Evolutionary conservation across 2,113 vertebrate species (phyloP).

Genomic region (Amphiprion percula): DNA sequence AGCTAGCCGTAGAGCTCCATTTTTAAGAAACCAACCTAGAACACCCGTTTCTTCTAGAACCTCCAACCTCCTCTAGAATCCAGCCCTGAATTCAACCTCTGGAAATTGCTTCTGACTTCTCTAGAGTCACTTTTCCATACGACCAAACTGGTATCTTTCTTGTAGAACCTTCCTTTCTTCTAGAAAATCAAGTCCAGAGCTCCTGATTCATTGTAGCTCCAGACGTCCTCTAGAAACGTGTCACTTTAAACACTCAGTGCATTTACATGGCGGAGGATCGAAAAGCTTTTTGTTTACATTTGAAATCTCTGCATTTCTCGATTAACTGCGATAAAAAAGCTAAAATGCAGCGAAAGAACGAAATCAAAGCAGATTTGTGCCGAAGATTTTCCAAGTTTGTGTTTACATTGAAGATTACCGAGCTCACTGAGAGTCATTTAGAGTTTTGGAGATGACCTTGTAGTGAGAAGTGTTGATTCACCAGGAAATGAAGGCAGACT

Average conservation of each 20-base stretch:
- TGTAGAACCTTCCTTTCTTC: neutral
- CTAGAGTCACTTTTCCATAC: too few species aligned
- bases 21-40: too few species aligned
- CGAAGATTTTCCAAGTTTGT: conserved; percentile 7
- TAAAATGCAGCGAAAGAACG: neutral
- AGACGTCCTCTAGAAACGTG: conserved; percentile 5
- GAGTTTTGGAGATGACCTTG: neutral
- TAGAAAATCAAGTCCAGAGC: neutral
- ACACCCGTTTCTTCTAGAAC: too few species aligned
- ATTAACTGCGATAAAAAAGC: neutral
- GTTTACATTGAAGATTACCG: conserved; percentile 38
- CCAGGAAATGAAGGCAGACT: conserved; percentile 3
- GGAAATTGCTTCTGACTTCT: too few species aligned
- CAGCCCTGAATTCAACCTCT: too few species aligned
- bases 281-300: conserved; percentile 30
- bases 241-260: conserved; percentile 59
- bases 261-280: conserved; percentile 74
- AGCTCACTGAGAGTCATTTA: neutral
- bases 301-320: conserved; percentile 8
- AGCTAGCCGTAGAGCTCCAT: too few species aligned
- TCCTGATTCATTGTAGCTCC: neutral
- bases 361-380: neutral
- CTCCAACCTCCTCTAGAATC: too few species aligned
- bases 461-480: conserved; percentile 18
- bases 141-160: too few species aligned